Evolutionary conservation across 2,888 invertebrate species (phyloP).

Genomic region (Epinotia bilunana): DNA sequence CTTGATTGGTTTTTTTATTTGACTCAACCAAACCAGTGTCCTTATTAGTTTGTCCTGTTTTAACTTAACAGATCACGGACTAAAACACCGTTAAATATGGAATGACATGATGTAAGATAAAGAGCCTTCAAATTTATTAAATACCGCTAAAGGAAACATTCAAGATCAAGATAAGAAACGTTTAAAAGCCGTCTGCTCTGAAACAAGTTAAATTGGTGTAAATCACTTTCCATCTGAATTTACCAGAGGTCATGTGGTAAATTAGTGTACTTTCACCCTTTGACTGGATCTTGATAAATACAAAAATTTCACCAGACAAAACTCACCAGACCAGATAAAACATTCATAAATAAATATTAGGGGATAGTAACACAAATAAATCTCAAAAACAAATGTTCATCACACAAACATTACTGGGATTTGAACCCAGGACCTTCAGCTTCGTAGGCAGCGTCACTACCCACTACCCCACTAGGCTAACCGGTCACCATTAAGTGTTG

Average conservation of each 20-base stretch:
- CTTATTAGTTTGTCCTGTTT: background rate
- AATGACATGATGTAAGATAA: background rate
- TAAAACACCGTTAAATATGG: background rate
- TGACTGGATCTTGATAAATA: background rate
- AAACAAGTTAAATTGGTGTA: slow-evolving; percentile 15
- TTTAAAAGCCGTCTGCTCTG: slow-evolving; percentile 23
- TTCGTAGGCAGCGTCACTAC: too few relatives aligned
- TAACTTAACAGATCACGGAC: background rate
- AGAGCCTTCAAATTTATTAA: slow-evolving; percentile 10
- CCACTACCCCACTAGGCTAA: too few relatives aligned
- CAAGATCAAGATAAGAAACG: slow-evolving; percentile 34
- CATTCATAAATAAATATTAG: too few relatives aligned
- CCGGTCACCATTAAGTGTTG: too few relatives aligned
- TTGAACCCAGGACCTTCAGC: too few relatives aligned
- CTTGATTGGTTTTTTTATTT: too few relatives aligned
- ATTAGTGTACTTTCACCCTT: slow-evolving; percentile 35
- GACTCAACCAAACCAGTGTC: too few relatives aligned
- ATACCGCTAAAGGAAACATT: slow-evolving; percentile 23
- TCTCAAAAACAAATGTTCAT: too few relatives aligned
- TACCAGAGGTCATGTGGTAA: slow-evolving; percentile 26
- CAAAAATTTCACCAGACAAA: background rate
- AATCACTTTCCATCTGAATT: slow-evolving; percentile 35
- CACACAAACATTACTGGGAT: too few relatives aligned
- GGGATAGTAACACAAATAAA: too few relatives aligned
- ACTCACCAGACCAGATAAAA: background rate